Evolutionary conservation across 2,797 vertebrate genomes (phyloP), one percentile per base, ranked within the genome.

Genomic region (Chrysocyon brachyurus): DNA sequence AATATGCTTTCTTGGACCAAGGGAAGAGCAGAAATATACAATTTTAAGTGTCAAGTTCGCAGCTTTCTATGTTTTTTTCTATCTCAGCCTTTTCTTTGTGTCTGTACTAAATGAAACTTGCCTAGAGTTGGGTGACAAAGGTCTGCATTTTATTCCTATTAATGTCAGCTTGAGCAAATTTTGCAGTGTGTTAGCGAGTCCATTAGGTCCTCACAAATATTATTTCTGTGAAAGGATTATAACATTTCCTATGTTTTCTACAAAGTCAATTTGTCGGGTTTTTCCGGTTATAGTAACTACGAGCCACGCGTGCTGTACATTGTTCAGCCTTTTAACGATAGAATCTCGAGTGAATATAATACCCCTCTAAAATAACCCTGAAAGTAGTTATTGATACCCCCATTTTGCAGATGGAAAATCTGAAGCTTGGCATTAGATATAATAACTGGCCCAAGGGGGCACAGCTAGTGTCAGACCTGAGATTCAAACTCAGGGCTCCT

Each of bases 101-200:
- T 64, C 87, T 79, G 6, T 77, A 40, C 11, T 52, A 64, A 91
- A 49, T 68, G 68, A 87, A 86, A 36, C 36, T 86, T 92, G 63
- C 59, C 36, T 61, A 14, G 54, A 72, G n/a, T 52, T 87, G 73
- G 49, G 40, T 94, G 70, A 88, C 52, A 81, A 36, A 87, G 24
- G 19, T 59, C 46, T 93, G 11, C 10, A 61, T 90, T 95, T 87
- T 86, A 75, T 91, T 90, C 54, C 54, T 87, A 54, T 92, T 86
- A 92, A 78, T 82, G 63, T 96, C 36, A 16, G 81, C 78, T 89
- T 84, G 52, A 93, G 61, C 54, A 46, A 73, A 94, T 95, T 97
- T 85, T 94, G 49, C n/a, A 86, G 21, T 14, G 1, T 59, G 11
- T 90, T 84, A 66, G 5, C 52, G 64, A 12, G 22, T 86, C 14